Base-by-base conservation (phyloP, 2,797 vertebrate genomes). In the Darevskia mixta region DNA sequence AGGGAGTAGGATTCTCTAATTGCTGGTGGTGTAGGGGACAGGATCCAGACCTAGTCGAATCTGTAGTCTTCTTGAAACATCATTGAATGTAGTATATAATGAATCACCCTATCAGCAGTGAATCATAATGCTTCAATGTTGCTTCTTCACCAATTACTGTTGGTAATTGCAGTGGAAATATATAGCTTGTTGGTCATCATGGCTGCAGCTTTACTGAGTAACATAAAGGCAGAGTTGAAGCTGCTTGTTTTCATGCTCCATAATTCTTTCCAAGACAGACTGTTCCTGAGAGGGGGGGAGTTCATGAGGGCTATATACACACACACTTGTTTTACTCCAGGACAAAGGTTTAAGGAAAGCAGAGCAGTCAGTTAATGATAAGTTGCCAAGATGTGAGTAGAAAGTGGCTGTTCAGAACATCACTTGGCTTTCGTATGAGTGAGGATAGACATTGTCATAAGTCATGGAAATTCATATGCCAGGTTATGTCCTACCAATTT, bases 1-100 rank as follows among this genome's bases (percentile, higher is more conserved):
- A 71, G 11, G 66, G 10, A 66, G 35, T 67, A 29, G 61, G 32
- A 8, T 72, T 80, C 23, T 82, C 23, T n/a, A n/a, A 2, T 43
- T 27, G 67, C 82, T n/a, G 25, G 29, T 79, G 5, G 84, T 84
- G 6, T 45, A 27, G 76, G 82, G 10, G 25, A 55, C 20, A 61
- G 76, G 75, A 32, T 32, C 69, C 10, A 55, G 49, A 18, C 35
- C 35, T 58, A 38, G 29, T 35, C 43, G 43, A 61, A 55, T 78
- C 25, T 71, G 75, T 35, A 61, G 87, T n/a, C 64, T 79, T 25
- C 27, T 15, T 88, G 64, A 72, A 78, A 83, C 38, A 83, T 5
- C 35, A 49, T n/a, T 66, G 58, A 80, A 72, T 13, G 35, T 84
- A 35, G 55, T 84, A 8, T 32, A 20, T 58, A 88, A 71, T 15